phyloP scores from a whole-genome alignment of 2,113 vertebrate genomes.

The Percina caprodes region DNA sequence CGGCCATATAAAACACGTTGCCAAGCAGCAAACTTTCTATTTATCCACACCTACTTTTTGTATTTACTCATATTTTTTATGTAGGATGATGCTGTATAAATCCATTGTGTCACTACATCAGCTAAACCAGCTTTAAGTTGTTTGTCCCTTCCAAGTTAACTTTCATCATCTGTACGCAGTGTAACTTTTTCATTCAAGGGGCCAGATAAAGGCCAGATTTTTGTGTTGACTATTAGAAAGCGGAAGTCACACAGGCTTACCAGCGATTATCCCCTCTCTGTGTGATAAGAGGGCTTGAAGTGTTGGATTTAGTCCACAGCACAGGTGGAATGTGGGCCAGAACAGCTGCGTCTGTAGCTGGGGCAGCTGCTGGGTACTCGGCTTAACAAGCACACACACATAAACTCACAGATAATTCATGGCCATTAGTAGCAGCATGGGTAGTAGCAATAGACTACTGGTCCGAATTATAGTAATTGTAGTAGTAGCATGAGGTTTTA shows the following conservation, averaged over 20 bases:
- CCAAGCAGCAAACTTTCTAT: background rate
- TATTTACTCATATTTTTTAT: background rate
- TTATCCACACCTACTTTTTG: background rate
- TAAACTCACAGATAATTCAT: conserved; percentile 15
- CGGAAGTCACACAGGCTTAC: conserved; percentile 12
- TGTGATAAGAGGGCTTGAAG: conserved; percentile 22
- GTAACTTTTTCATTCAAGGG: background rate
- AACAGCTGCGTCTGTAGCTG: conserved; percentile 40
- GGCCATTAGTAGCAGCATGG: background rate
- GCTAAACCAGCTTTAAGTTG: conserved; percentile 9
- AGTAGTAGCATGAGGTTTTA: background rate
- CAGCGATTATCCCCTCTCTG: background rate
- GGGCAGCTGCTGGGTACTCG: conserved; percentile 33
- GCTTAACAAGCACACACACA: conserved; percentile 6
- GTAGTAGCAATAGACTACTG: background rate
- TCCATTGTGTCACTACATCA: background rate
- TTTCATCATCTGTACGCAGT: background rate
- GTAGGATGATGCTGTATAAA: background rate
- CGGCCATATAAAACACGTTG: background rate
- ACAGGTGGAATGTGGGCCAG: conserved; percentile 30
- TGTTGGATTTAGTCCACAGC: background rate
- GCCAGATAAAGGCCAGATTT: conserved; percentile 9
- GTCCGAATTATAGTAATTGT: background rate
- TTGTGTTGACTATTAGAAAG: conserved; percentile 12
- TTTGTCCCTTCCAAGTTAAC: conserved; percentile 2